Percentiles rank a stretch among this genome's conserved stretches.
Conservation (phyloP, 1,140 invertebrate species). For the Holotrichia oblita region DNA sequence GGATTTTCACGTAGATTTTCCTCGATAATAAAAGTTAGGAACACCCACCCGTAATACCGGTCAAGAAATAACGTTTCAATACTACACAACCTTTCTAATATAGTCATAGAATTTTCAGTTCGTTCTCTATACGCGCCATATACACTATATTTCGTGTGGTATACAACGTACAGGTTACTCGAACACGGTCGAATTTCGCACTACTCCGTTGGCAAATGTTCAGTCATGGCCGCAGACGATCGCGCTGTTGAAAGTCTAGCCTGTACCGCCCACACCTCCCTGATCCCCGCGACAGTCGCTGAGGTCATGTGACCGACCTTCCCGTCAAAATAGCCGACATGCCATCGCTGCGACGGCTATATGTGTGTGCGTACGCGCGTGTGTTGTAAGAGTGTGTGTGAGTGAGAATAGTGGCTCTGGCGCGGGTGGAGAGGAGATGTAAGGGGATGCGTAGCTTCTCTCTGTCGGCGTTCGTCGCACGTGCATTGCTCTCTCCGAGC, state of each 20-base stretch:
- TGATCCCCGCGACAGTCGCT: conserved; percentile 52
- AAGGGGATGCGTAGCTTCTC: conserved; percentile 33
- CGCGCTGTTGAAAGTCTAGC: conserved; percentile 54
- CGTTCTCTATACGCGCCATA: conserved; percentile 36
- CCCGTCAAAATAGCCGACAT: conserved; percentile 79
- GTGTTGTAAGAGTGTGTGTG: conserved; percentile 34
- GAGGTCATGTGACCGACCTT: conserved; percentile 71
- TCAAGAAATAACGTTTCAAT: neutral
- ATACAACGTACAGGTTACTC: conserved; percentile 12
- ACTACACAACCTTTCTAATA: neutral
- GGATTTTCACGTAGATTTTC: conserved; percentile 28
- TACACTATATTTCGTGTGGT: neutral
- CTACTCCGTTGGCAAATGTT: conserved; percentile 42
- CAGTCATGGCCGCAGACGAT: conserved; percentile 45
- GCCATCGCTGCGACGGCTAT: conserved; percentile 55
- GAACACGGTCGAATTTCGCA: conserved; percentile 39
- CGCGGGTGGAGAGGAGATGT: neutral
- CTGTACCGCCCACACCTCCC: conserved; percentile 46
- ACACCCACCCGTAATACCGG: neutral
- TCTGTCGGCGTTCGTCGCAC: conserved; percentile 44
- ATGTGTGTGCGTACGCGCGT: conserved; percentile 38
- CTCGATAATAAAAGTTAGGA: conserved; percentile 1
- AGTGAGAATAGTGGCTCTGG: neutral
- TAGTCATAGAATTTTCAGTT: neutral
- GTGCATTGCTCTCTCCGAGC: conserved; percentile 47